phyloP scores from a whole-genome alignment of 2,797 vertebrate species.

The Bryconaethiops microstoma region DNA sequence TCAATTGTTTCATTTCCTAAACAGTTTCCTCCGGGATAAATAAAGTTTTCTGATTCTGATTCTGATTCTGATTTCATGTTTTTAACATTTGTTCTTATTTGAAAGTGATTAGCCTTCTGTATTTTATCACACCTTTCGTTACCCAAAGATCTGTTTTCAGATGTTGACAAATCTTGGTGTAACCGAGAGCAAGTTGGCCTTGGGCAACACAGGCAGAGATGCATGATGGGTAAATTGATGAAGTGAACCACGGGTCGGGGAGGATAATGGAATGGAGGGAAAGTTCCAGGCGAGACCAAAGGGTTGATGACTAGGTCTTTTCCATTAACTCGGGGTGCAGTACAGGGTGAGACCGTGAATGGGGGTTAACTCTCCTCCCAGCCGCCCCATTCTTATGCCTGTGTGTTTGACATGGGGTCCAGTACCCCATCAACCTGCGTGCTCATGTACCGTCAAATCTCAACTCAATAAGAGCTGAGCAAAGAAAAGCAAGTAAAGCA shows the following conservation, averaged over 20 bases:
- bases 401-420: constrained; percentile 37
- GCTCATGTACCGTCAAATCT: constrained; percentile 36
- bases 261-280: constrained; percentile 74
- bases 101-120: neutral
- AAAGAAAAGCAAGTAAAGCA: constrained; percentile 35
- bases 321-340: constrained; percentile 75
- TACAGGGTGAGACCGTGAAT: constrained; percentile 57
- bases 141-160: constrained; percentile 30
- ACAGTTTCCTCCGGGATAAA: too few relatives aligned
- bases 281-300: constrained; percentile 62
- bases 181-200: constrained; percentile 47
- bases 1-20: neutral
- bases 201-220: constrained; percentile 49
- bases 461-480: constrained; percentile 47
- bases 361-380: constrained; percentile 54
- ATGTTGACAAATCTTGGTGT: constrained; percentile 7
- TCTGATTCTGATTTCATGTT: too few relatives aligned
- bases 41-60: too few relatives aligned
- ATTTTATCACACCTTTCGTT: constrained; percentile 14
- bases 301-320: constrained; percentile 73
- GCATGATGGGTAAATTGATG: constrained; percentile 68
- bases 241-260: constrained; percentile 67
- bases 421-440: constrained; percentile 17
- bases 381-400: constrained; percentile 58
- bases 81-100: neutral